Conservation (phyloP, 2,888 invertebrate genomes). For the Lepidonotus clava region DNA sequence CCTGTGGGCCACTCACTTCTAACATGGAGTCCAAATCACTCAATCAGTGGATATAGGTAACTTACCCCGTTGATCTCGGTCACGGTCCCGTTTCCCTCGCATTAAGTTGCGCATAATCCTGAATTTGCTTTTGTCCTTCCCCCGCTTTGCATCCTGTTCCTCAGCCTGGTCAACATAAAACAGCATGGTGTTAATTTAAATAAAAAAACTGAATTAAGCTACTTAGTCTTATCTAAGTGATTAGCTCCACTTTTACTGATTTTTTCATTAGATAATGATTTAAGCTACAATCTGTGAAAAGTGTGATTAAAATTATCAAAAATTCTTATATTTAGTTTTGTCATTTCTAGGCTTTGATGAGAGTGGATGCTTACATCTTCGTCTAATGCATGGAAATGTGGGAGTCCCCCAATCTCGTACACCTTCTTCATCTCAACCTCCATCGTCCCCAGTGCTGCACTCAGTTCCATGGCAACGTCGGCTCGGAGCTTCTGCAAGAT, state of each 20-base stretch:
- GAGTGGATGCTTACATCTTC: conserved; percentile 54
- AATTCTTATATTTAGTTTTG: too few relatives aligned
- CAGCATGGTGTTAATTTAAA: too few relatives aligned
- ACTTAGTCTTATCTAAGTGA: too few relatives aligned
- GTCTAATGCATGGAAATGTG: conserved; percentile 82
- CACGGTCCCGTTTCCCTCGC: conserved; percentile 74
- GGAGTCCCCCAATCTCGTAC: conserved; percentile 84
- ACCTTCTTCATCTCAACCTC: conserved; percentile 88
- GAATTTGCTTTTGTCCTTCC: conserved; percentile 71
- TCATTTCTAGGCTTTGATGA: too few relatives aligned
- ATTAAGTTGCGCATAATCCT: conserved; percentile 72
- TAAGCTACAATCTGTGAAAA: too few relatives aligned
- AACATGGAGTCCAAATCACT: not conserved
- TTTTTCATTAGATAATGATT: too few relatives aligned
- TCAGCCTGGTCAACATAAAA: too few relatives aligned
- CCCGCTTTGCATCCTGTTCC: conserved; percentile 30
- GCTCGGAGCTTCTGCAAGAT: conserved; percentile 85
- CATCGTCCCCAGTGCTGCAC: conserved; percentile 85
- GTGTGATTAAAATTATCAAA: too few relatives aligned
- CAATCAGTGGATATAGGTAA: not conserved
- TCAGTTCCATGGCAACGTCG: conserved; percentile 87
- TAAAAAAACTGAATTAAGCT: too few relatives aligned
- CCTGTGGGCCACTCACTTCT: not conserved
- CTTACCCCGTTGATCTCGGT: conserved; percentile 67
- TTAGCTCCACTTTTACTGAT: too few relatives aligned